A percentile compares a stretch with the other conserved stretches of the same genome.
These are phyloP conservation scores for Tautogolabrus adspersus DNA, from an alignment of 2,113 vertebrate genomes.

Conservation along the genomic window DNA sequence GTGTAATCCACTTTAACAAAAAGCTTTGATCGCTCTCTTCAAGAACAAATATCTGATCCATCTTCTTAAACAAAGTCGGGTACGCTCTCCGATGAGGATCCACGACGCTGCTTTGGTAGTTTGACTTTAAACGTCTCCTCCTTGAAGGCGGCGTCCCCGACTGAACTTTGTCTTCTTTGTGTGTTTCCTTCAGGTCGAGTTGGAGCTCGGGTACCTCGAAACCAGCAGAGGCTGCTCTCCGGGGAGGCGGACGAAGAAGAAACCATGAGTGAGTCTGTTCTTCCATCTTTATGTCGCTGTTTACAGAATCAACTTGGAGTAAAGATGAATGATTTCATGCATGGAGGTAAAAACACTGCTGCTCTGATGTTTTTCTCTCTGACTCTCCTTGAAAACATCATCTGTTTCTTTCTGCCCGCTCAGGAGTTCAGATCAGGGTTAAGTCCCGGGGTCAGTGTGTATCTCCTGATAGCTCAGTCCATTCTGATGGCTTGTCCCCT, in stretches of 20 bases:
- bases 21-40: too few relatives aligned
- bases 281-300: not conserved
- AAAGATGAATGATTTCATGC: too few relatives aligned
- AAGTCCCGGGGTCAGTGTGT: conserved; percentile 41
- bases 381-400: conserved; percentile 17
- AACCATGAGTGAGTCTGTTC: conserved; percentile 89
- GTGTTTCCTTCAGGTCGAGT: conserved; percentile 81
- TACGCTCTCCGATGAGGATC: too few relatives aligned
- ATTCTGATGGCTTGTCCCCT: conserved; percentile 34
- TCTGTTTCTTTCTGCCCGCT: conserved; percentile 6
- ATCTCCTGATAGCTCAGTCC: conserved; percentile 27
- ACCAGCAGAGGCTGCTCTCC: conserved; percentile 75
- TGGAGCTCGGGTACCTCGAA: conserved; percentile 71
- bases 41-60: too few relatives aligned
- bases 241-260: conserved; percentile 85
- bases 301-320: not conserved
- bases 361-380: not conserved
- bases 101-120: too few relatives aligned
- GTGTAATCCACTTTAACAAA: too few relatives aligned
- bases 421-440: conserved; percentile 30
- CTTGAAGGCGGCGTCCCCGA: not conserved
- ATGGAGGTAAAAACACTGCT: not conserved
- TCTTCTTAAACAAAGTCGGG: too few relatives aligned
- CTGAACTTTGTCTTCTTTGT: not conserved
- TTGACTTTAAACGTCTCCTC: too few relatives aligned